Conservation (phyloP, 2,888 invertebrate genomes). For the Apodemia zela region DNA sequence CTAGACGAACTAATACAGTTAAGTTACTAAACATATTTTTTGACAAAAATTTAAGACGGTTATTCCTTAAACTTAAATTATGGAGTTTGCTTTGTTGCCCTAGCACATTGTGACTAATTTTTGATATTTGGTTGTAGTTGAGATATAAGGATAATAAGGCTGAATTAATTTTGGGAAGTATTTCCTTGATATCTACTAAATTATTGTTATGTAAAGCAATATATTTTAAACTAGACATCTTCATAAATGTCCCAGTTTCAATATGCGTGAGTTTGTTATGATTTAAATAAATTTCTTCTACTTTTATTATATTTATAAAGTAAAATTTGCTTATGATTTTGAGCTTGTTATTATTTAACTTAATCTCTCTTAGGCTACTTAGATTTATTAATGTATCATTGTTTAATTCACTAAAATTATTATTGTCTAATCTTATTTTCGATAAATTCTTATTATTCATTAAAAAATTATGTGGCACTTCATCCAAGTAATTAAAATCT, state of each 20-base stretch:
- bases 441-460: slow-evolving; percentile 87
- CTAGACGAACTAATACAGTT: slow-evolving; percentile 85
- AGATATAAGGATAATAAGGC: slow-evolving; percentile 88
- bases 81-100: slow-evolving; percentile 89
- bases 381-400: slow-evolving; percentile 89
- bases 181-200: slow-evolving; percentile 87
- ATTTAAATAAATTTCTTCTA: slow-evolving; percentile 91
- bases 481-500: slow-evolving; percentile 91
- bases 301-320: slow-evolving; percentile 86
- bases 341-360: slow-evolving; percentile 91
- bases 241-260: slow-evolving; percentile 88
- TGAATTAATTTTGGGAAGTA: slow-evolving; percentile 85
- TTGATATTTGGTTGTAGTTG: slow-evolving; percentile 87
- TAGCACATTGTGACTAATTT: slow-evolving; percentile 87
- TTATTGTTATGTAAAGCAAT: slow-evolving; percentile 91
- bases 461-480: slow-evolving; percentile 89
- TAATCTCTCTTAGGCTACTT: slow-evolving; percentile 86
- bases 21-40: slow-evolving; percentile 87
- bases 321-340: slow-evolving; percentile 86
- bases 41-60: slow-evolving; percentile 86
- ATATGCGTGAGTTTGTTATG: slow-evolving; percentile 91
- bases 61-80: slow-evolving; percentile 86
- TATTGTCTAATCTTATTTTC: slow-evolving; percentile 91
- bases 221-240: slow-evolving; percentile 87
- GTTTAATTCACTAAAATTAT: slow-evolving; percentile 88